These are phyloP conservation scores for Saturnia pavonia DNA, from an alignment of 2,888 invertebrate genomes.

Conservation along the genomic window DNA sequence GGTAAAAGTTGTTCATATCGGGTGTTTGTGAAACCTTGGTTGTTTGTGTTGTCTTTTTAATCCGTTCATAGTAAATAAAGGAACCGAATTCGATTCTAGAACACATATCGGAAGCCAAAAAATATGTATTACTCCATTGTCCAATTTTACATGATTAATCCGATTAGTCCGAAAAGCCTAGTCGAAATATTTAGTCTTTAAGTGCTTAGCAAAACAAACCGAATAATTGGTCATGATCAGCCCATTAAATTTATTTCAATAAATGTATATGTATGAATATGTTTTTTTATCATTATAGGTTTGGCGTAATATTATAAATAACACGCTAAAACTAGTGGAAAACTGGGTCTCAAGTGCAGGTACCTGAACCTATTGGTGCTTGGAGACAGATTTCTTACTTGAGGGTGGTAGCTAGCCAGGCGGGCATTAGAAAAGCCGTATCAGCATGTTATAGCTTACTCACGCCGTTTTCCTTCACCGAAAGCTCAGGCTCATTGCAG, in stretches of 20 bases:
- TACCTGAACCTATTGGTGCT: too few relatives aligned
- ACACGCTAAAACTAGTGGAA: too few relatives aligned
- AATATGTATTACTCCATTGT: neutral
- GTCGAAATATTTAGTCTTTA: neutral
- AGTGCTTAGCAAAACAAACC: neutral
- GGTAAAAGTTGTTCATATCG: conserved; percentile 53
- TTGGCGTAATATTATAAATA: too few relatives aligned
- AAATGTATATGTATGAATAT: too few relatives aligned
- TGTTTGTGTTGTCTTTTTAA: neutral
- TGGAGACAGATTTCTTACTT: too few relatives aligned
- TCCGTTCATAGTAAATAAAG: neutral
- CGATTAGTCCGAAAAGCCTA: neutral
- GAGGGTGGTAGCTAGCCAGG: too few relatives aligned
- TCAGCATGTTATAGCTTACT: too few relatives aligned
- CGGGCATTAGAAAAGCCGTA: too few relatives aligned
- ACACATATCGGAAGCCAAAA: neutral
- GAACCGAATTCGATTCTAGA: neutral
- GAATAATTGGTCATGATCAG: neutral
- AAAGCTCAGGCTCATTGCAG: too few relatives aligned
- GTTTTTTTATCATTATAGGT: too few relatives aligned
- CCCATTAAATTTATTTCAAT: neutral
- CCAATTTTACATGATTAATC: neutral
- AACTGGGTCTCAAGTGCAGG: too few relatives aligned
- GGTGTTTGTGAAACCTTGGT: conserved; percentile 23
- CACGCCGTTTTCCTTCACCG: too few relatives aligned